Evolutionary conservation across 2,888 invertebrate species (phyloP), one percentile per base, ranked within the genome.

Genomic region (Ochropleura leucogaster): DNA sequence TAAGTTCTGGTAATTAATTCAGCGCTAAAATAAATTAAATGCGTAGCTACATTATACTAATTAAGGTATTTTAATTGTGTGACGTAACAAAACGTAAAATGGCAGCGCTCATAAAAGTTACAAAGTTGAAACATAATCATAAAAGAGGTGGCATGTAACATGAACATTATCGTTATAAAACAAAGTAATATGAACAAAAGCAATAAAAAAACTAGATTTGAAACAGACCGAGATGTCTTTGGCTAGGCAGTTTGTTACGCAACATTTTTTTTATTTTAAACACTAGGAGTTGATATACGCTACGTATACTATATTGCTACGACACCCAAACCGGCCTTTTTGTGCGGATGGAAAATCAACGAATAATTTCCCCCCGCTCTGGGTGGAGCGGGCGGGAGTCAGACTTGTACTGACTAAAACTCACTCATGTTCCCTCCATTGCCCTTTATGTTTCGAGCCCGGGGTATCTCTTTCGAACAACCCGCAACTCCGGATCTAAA

Each of bases 111-210:
- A 14, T 77, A 44, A 47, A 72, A 44, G 14, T 65, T 42, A 53
- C 47, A 73, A 76, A 53, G 44, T 51, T 72, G 5, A 46, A 62
- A 51, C 49, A 30, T n/a, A 47, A 71, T 51, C 42, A 44, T 55
- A 70, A 47, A 60, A 78, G 10, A 53, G 18, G 40, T 42, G 16
- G 12, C 67, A 60, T 63, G 20, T 79, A 79, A 51, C 40, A 57
- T 57, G 49, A 57, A 57, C 10, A 51, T 71, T 53, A 16, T 16
- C 42, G 47, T 60, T n/a, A 47, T 79, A 53, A 64, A 78, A 62
- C 42, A 16, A 42, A 0, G 44, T 16, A 55, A 18, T 49, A 40
- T 55, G 0, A 55, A n/a, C 16, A 67, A 68, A 30, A 7, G 7
- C 47, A n/a, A 42, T 44, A 4, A 57, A 40, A 74, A 20, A 53